These are phyloP conservation scores for Apis florea DNA, from an alignment of 1,140 invertebrate genomes.

Conservation along the genomic window DNA sequence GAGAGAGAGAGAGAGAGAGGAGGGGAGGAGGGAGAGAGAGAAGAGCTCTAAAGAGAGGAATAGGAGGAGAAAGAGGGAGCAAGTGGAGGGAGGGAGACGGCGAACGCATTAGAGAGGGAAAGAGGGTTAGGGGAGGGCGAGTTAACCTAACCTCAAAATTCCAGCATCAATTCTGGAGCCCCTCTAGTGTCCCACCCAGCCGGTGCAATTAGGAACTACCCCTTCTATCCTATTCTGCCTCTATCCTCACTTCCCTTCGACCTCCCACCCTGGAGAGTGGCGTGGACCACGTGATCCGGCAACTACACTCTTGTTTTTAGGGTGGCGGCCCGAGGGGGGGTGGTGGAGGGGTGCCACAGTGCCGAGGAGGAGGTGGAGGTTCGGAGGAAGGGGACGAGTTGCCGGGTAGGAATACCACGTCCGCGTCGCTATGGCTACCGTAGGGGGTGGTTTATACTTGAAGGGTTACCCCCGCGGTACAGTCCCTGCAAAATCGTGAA, in stretches of 20 bases:
- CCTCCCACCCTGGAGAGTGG: constrained; percentile 63
- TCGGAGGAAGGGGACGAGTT: constrained; percentile 60
- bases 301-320: constrained; percentile 77
- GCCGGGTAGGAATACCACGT: constrained; percentile 72
- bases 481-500: constrained; percentile 75
- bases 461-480: constrained; percentile 74
- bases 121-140: constrained; percentile 46
- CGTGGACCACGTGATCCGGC: constrained; percentile 73
- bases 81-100: constrained; percentile 43
- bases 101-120: constrained; percentile 8
- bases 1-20: constrained; percentile 41
- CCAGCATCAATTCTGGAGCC: constrained; percentile 76
- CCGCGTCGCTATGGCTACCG: constrained; percentile 74
- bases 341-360: constrained; percentile 12
- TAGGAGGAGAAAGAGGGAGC: constrained; percentile 40
- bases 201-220: constrained; percentile 77
- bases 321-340: constrained; percentile 59
- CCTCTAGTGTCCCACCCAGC: constrained; percentile 71
- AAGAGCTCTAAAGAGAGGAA: not conserved
- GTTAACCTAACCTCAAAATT: constrained; percentile 78
- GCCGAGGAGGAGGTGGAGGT: constrained; percentile 50
- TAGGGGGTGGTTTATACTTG: constrained; percentile 75
- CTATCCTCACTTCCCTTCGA: constrained; percentile 71
- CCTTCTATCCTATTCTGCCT: constrained; percentile 73
- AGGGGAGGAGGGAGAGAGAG: constrained; percentile 8